Evolutionary conservation across 2,113 vertebrate genomes (phyloP).

Genomic region (Arenaria interpres): DNA sequence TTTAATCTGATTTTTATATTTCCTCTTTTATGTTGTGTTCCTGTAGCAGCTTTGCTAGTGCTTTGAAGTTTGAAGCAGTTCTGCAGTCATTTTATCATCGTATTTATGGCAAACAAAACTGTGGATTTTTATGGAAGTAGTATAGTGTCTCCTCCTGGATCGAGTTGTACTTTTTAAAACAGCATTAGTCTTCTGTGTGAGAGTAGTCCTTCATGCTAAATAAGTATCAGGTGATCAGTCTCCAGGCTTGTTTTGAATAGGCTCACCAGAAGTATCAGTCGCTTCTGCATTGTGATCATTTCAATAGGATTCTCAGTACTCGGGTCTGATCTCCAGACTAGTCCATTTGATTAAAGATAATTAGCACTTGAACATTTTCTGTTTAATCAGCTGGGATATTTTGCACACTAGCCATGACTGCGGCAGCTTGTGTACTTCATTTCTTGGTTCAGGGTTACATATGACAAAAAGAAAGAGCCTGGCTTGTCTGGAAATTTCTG

Average conservation of each 20-base stretch:
- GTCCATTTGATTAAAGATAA: conserved; percentile 19
- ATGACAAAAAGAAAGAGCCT: neutral
- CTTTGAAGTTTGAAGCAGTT: neutral
- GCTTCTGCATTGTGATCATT: neutral
- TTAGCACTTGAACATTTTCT: conserved; percentile 1
- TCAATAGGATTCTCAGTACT: neutral
- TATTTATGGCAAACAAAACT: neutral
- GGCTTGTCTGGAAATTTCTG: neutral
- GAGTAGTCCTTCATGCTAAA: neutral
- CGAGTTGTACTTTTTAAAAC: neutral
- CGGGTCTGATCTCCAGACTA: neutral
- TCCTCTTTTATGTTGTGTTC: neutral
- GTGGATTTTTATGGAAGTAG: neutral
- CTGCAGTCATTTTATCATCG: neutral
- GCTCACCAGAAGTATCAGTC: neutral
- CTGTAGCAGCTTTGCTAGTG: neutral
- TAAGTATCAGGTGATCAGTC: neutral
- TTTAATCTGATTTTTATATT: neutral
- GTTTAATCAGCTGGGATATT: neutral
- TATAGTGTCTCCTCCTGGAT: neutral
- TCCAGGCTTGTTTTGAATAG: neutral
- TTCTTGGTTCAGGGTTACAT: neutral
- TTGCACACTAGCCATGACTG: neutral
- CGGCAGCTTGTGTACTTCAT: neutral
- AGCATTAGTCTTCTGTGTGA: neutral